Evolutionary conservation across 2,888 invertebrate genomes (phyloP).

Genomic region (Metalampra italica): DNA sequence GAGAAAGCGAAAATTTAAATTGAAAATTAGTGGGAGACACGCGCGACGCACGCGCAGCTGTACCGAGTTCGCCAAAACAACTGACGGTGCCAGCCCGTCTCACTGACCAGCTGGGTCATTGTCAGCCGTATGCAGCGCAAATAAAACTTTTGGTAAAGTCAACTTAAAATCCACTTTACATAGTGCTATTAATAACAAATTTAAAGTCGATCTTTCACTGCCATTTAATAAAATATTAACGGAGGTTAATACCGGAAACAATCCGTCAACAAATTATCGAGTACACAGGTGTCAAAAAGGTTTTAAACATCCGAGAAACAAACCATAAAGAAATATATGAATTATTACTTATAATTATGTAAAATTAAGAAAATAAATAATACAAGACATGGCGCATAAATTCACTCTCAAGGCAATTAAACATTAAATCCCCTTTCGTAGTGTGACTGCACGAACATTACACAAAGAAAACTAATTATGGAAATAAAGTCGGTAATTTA

Average conservation of each 20-base stretch:
- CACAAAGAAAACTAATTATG: neutral
- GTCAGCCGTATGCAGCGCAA: conserved; percentile 21
- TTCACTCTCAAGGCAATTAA: neutral
- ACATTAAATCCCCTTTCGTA: neutral
- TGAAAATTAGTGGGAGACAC: conserved; percentile 20
- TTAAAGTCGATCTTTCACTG: neutral
- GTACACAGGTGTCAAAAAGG: neutral
- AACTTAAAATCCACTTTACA: conserved; percentile 9
- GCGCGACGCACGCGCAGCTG: conserved; percentile 48
- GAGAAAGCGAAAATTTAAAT: conserved; percentile 19
- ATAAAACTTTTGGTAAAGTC: conserved; percentile 12
- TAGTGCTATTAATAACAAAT: neutral
- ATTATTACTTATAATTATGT: too few species aligned
- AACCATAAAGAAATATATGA: neutral
- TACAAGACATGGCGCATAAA: neutral
- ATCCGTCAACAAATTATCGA: neutral
- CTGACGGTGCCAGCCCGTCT: conserved; percentile 66
- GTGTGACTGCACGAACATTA: neutral
- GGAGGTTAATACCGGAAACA: neutral
- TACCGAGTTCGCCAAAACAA: conserved; percentile 61
- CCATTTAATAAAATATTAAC: too few species aligned
- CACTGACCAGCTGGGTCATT: conserved; percentile 54
- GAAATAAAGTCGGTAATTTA: neutral
- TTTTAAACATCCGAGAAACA: neutral
- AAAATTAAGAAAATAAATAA: neutral